Conservation (phyloP, 2,797 vertebrate genomes). For the Ctenopoma multispine region DNA sequence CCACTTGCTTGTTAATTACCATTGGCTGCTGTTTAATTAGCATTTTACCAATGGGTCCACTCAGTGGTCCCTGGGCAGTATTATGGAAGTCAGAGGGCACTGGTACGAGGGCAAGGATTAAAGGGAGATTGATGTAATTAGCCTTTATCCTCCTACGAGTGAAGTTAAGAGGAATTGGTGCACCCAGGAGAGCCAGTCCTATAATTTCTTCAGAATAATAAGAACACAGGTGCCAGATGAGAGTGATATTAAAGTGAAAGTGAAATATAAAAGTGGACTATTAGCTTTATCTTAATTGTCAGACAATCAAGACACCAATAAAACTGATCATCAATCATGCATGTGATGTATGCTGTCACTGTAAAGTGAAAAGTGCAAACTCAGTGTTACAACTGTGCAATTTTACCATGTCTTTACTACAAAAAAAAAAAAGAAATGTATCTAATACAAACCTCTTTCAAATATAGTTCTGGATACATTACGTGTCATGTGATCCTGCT, state of each 20-base stretch:
- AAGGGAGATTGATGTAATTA: constrained; percentile 69
- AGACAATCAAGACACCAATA: background rate
- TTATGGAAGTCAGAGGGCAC: constrained; percentile 47
- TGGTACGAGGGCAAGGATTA: constrained; percentile 43
- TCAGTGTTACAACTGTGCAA: too few relatives aligned
- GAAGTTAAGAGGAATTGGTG: constrained; percentile 34
- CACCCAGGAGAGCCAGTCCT: constrained; percentile 16
- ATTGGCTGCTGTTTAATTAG: constrained; percentile 57
- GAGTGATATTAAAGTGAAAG: background rate
- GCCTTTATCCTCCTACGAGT: constrained; percentile 41
- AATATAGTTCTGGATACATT: too few relatives aligned
- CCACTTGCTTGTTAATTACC: constrained; percentile 59
- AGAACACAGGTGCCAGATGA: constrained; percentile 5
- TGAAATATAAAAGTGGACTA: background rate
- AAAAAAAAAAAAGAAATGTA: too few relatives aligned
- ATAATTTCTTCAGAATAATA: constrained; percentile 33
- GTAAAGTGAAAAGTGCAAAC: too few relatives aligned
- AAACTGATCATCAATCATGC: background rate
- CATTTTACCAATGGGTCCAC: constrained; percentile 49
- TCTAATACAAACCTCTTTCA: too few relatives aligned
- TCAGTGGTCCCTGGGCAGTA: constrained; percentile 32
- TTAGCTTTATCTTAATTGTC: background rate
- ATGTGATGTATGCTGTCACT: too few relatives aligned
- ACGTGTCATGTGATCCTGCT: too few relatives aligned
- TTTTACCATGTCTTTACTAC: too few relatives aligned